phyloP scores from a whole-genome alignment of 1,140 invertebrate species.

The Euura saliciscinereae region DNA sequence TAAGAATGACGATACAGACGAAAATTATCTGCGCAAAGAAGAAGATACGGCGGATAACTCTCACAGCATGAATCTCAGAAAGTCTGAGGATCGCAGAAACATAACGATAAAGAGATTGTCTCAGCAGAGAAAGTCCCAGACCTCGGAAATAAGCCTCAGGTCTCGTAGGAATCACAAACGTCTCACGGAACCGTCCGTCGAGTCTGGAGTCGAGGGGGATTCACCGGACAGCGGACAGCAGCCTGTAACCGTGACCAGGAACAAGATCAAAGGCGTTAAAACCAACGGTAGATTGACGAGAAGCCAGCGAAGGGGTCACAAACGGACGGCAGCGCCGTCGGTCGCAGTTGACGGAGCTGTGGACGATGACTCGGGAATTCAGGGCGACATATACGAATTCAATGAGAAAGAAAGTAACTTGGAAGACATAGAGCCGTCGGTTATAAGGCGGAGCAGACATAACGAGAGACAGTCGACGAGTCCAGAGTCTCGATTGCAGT shows the following conservation, averaged over 20 bases:
- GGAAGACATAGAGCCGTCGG: constrained; percentile 48
- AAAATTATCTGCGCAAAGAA: constrained; percentile 23
- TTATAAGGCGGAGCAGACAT: constrained; percentile 35
- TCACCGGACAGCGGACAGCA: constrained; percentile 27
- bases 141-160: constrained; percentile 40
- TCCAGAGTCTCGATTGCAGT: constrained; percentile 33
- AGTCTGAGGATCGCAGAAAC: constrained; percentile 46
- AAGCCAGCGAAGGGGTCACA: constrained; percentile 45
- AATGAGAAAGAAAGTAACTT: constrained; percentile 55
- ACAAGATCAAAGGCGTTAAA: constrained; percentile 28
- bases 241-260: neutral
- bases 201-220: constrained; percentile 39
- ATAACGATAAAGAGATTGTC: constrained; percentile 48
- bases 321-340: constrained; percentile 30
- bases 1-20: neutral
- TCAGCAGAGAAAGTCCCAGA: constrained; percentile 21
- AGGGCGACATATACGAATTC: constrained; percentile 58
- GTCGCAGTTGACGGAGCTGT: constrained; percentile 39
- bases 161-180: constrained; percentile 68
- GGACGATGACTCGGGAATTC: constrained; percentile 58
- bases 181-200: constrained; percentile 51
- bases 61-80: constrained; percentile 22
- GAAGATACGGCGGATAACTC: constrained; percentile 15
- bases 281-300: constrained; percentile 48
- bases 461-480: constrained; percentile 30